A percentile compares a stretch with the other conserved stretches of the same genome.
Evolutionary conservation across 2,797 vertebrate species (phyloP).

Genomic region (Gastrophryne carolinensis): DNA sequence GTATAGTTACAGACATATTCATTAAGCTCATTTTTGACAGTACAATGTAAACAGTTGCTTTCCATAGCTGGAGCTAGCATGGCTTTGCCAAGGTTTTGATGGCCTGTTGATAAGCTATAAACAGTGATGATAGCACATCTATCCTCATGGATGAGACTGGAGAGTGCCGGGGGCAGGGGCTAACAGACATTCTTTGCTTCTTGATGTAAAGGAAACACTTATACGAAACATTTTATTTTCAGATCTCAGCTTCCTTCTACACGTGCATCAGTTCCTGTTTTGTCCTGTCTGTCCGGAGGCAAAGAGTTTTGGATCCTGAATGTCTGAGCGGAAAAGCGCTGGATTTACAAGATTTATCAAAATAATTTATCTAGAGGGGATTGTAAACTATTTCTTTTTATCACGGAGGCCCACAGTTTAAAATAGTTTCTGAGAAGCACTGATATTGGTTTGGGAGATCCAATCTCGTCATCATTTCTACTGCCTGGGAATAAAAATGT

Average conservation of each 20-base stretch:
- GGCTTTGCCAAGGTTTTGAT: background rate
- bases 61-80: background rate
- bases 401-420: background rate
- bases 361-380: background rate
- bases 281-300: background rate
- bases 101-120: background rate
- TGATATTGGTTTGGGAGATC: background rate
- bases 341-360: background rate
- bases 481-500: too few species aligned
- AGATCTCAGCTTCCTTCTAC: constrained; percentile 12
- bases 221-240: constrained; percentile 11
- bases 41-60: too few species aligned
- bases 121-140: background rate
- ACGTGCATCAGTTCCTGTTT: constrained; percentile 26
- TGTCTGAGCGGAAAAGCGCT: background rate
- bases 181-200: background rate
- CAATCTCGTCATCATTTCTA: background rate
- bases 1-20: too few species aligned
- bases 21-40: too few species aligned
- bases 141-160: background rate
- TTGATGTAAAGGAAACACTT: constrained; percentile 44
- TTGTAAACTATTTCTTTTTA: background rate
- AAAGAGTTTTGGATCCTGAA: background rate
- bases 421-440: background rate
- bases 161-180: background rate